phyloP scores from a whole-genome alignment of 2,888 invertebrate genomes.

The Orgyia antiqua region DNA sequence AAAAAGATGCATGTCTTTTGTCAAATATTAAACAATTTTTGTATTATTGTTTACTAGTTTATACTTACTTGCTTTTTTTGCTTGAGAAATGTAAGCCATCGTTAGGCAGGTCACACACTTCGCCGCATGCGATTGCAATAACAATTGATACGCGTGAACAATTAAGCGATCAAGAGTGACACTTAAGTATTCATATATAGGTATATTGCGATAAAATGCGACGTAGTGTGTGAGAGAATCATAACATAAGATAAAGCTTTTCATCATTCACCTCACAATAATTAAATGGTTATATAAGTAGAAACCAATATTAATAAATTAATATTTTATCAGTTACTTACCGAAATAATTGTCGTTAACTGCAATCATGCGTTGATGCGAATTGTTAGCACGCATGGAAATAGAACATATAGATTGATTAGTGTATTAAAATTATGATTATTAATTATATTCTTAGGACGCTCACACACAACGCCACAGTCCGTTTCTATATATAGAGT shows the following conservation, averaged over 20 bases:
- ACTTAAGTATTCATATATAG: background rate
- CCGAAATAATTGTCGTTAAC: constrained; percentile 99
- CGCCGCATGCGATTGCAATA: constrained; percentile 30
- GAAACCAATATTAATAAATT: too few species aligned
- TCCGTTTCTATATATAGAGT: background rate
- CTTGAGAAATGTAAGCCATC: constrained; percentile 18
- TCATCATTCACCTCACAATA: too few species aligned
- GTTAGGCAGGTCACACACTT: constrained; percentile 27
- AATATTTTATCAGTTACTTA: constrained; percentile 80
- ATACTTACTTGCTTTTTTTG: constrained; percentile 25
- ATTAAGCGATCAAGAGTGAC: constrained; percentile 5
- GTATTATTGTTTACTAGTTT: too few species aligned
- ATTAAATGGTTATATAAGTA: too few species aligned
- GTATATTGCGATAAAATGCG: constrained; percentile 17
- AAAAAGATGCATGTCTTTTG: too few species aligned
- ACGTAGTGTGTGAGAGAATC: constrained; percentile 25
- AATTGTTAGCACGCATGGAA: constrained; percentile 72
- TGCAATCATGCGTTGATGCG: constrained; percentile 75
- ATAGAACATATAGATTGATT: constrained; percentile 53
- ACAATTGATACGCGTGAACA: constrained; percentile 17
- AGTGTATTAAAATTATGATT: constrained; percentile 29
- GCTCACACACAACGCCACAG: constrained; percentile 32
- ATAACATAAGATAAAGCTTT: background rate
- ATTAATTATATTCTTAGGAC: constrained; percentile 12
- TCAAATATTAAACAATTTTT: too few species aligned